Evolutionary conservation across 2,113 vertebrate genomes (phyloP).

Genomic region (Xiphorhynchus elegans): DNA sequence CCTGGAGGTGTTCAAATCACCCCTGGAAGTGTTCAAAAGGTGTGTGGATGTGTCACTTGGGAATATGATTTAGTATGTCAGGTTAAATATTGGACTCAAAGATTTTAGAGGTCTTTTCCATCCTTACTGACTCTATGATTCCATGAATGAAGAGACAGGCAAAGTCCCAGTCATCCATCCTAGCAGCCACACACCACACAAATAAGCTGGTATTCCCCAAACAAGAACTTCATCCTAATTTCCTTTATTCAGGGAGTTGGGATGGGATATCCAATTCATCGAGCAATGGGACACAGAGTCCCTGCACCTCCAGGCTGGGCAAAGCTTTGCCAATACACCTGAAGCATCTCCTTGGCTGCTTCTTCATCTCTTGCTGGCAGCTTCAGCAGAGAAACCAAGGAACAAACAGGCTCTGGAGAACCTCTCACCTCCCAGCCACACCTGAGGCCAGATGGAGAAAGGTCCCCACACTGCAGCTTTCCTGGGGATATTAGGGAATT

Average conservation of each 20-base stretch:
- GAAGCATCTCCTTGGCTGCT: neutral
- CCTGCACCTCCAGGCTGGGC: neutral
- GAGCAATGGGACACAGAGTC: neutral
- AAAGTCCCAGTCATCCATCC: neutral
- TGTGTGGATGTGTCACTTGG: neutral
- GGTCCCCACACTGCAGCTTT: neutral
- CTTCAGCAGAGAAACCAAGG: neutral
- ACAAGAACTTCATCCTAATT: neutral
- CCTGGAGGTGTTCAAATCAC: neutral
- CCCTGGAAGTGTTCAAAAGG: neutral
- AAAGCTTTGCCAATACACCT: neutral
- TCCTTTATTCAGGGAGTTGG: neutral
- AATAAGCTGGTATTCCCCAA: neutral
- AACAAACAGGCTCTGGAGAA: neutral
- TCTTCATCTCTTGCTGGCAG: neutral
- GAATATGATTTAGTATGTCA: neutral
- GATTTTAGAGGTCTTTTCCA: neutral
- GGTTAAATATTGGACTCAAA: neutral
- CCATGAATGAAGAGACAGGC: neutral
- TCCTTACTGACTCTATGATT: neutral
- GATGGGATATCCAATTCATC: neutral
- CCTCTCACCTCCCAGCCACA: neutral
- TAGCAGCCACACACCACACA: neutral
- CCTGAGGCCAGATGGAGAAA: neutral
- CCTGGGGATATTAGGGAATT: neutral